phyloP scores from a whole-genome alignment of 64 coral and sea anemone species.

The Porites lutea region DNA sequence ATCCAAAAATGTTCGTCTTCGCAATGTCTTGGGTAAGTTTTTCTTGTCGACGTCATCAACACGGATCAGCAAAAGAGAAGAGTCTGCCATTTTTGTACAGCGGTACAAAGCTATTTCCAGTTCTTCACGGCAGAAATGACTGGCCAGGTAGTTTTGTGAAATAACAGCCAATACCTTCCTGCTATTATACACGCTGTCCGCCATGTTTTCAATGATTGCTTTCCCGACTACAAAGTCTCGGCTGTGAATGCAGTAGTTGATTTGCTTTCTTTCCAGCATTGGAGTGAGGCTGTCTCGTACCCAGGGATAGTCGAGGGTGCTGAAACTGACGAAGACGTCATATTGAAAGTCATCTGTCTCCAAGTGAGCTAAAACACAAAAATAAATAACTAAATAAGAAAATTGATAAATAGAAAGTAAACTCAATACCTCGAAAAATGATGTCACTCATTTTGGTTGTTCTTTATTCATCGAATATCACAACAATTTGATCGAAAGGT shows the following conservation, averaged over 20 bases:
- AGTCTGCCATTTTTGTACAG: conserved; percentile 49
- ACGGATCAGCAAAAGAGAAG: conserved; percentile 57
- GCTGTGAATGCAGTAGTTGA: conserved; percentile 53
- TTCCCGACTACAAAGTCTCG: conserved; percentile 63
- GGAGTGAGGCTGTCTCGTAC: conserved; percentile 44
- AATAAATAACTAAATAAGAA: too few species aligned
- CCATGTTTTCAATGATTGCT: conserved; percentile 68
- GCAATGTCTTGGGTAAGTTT: conserved; percentile 45
- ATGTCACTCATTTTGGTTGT: too few species aligned
- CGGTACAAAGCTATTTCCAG: conserved; percentile 57
- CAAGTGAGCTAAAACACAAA: not conserved
- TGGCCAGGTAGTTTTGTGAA: conserved; percentile 53
- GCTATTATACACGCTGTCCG: conserved; percentile 62
- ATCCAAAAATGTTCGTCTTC: conserved; percentile 69
- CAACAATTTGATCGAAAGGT: too few species aligned
- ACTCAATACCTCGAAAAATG: too few species aligned
- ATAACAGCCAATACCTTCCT: conserved; percentile 59
- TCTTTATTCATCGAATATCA: too few species aligned
- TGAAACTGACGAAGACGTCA: conserved; percentile 54
- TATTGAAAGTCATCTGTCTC: conserved; percentile 12
- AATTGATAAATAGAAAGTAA: too few species aligned
- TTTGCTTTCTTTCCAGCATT: conserved; percentile 50
- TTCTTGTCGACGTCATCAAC: conserved; percentile 43
- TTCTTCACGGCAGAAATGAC: conserved; percentile 50
- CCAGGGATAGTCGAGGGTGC: conserved; percentile 53